These are phyloP conservation scores for Brachionus calyciflorus DNA, from an alignment of 1,140 invertebrate species.

Conservation along the genomic window DNA sequence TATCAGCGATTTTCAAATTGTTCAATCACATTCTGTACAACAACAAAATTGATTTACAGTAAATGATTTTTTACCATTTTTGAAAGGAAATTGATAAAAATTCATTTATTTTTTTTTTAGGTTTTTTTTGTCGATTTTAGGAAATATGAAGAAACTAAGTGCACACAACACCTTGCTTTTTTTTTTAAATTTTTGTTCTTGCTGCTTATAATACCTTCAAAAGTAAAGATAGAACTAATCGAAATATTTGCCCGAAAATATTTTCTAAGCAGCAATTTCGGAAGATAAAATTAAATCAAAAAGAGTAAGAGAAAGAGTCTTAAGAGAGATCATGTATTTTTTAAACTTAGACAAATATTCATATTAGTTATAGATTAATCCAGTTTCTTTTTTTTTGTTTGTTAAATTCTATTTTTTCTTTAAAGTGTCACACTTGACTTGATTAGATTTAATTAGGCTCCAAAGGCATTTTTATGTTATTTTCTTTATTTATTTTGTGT, in stretches of 20 bases:
- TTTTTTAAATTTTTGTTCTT: too few species aligned
- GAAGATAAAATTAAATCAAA: conserved; percentile 23
- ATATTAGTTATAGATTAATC: conserved; percentile 42
- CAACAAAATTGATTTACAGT: background rate
- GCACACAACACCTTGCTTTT: conserved; percentile 17
- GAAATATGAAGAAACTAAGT: background rate
- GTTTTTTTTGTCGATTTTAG: background rate
- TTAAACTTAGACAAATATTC: conserved; percentile 25
- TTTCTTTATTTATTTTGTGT: background rate
- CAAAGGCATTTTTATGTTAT: conserved; percentile 23
- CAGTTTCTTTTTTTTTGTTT: conserved; percentile 21
- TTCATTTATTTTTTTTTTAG: too few species aligned
- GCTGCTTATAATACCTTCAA: background rate
- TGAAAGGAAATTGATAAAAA: conserved; percentile 27
- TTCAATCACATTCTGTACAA: conserved; percentile 14
- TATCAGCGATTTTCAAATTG: background rate
- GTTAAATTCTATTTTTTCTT: too few species aligned
- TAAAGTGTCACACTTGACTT: conserved; percentile 45
- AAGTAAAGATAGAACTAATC: background rate
- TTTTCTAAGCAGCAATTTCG: background rate
- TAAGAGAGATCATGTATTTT: conserved; percentile 38
- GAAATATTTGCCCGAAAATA: background rate
- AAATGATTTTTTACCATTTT: conserved; percentile 11
- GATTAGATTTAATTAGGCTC: conserved; percentile 44
- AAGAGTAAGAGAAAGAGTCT: conserved; percentile 16